phyloP scores from a whole-genome alignment of 2,888 invertebrate genomes.

The Temnothorax ravouxi region DNA sequence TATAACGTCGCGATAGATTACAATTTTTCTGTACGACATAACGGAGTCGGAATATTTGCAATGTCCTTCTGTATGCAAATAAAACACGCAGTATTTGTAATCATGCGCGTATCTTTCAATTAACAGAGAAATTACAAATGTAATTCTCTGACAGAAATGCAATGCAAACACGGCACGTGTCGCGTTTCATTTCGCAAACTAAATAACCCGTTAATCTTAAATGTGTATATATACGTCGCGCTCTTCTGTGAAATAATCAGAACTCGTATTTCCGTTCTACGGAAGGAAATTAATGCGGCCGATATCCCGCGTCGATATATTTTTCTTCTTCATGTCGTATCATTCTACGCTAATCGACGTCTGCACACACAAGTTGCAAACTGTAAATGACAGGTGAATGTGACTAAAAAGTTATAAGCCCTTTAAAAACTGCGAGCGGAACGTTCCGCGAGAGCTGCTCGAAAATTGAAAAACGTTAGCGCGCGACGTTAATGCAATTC shows the following conservation, averaged over 20 bases:
- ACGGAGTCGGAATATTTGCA: constrained; percentile 34
- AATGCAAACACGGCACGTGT: constrained; percentile 40
- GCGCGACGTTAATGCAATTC: constrained; percentile 45
- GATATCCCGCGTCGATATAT: background rate
- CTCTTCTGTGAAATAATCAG: background rate
- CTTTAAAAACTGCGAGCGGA: constrained; percentile 36
- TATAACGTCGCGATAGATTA: background rate
- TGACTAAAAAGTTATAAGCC: constrained; percentile 35
- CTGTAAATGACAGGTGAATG: constrained; percentile 16
- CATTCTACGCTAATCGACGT: constrained; percentile 18
- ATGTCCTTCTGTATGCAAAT: constrained; percentile 13
- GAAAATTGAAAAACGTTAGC: constrained; percentile 45
- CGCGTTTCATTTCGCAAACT: constrained; percentile 37
- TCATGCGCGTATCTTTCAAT: constrained; percentile 48
- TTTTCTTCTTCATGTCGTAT: constrained; percentile 12
- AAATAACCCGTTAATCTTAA: constrained; percentile 51
- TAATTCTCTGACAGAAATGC: constrained; percentile 47
- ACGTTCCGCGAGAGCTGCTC: constrained; percentile 11
- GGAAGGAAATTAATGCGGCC: background rate
- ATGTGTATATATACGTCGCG: background rate
- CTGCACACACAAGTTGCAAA: background rate
- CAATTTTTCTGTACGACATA: constrained; percentile 22
- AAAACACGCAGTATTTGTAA: constrained; percentile 14
- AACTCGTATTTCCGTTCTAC: background rate
- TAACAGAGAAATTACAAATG: constrained; percentile 47